Evolutionary conservation across 2,113 vertebrate genomes (phyloP), one percentile per base, ranked within the genome.

Genomic region (Solea senegalensis): DNA sequence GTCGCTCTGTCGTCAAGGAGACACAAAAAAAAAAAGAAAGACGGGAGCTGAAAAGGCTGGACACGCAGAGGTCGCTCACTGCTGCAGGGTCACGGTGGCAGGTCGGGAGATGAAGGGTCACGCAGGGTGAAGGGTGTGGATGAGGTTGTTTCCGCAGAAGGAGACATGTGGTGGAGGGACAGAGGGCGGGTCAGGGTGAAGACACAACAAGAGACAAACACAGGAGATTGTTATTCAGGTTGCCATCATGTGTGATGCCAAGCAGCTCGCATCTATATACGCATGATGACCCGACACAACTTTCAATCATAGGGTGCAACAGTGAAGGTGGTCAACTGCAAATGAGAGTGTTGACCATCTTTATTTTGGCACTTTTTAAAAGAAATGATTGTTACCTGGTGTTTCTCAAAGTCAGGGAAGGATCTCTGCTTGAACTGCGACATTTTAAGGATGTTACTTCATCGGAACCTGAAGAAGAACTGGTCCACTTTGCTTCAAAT

Each of bases 141-240:
- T 78, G 77, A 69, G 72, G 79, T 74, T 14, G 67, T 55, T 21
- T 34, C 62, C 83, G 27, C 72, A 78, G 28, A 67, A 89, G 49
- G 82, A 90, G 74, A 78, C 67, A 61, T 52, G 83, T 49, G n/a
- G 65, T 85, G 68, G 69, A 74, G 72, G 48, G 49, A 78, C 61
- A 71, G 64, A 40, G 69, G 72, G 72, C 59, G 63, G 58, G 46
- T 58, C 70, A 74, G 41, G 52, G 54, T 63, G 92, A 87, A 91
- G 91, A 92, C 93, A 90, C 52, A 87, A 90, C 86, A 90, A 86
- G 85, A 89, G 85, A 92, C 87, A 93, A 87, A 92, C 87, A 90
- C 67, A 93, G 81, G 85, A 92, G 63, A 92, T 82, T 11, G 74
- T 93, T 93, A 93, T 91, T 90, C 77, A 86, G 8, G 83, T 94